Percentiles rank a stretch among this genome's conserved stretches.
These are phyloP conservation scores for Hirundichthys speculiger DNA, from an alignment of 2,113 vertebrate genomes.

Conservation along the genomic window DNA sequence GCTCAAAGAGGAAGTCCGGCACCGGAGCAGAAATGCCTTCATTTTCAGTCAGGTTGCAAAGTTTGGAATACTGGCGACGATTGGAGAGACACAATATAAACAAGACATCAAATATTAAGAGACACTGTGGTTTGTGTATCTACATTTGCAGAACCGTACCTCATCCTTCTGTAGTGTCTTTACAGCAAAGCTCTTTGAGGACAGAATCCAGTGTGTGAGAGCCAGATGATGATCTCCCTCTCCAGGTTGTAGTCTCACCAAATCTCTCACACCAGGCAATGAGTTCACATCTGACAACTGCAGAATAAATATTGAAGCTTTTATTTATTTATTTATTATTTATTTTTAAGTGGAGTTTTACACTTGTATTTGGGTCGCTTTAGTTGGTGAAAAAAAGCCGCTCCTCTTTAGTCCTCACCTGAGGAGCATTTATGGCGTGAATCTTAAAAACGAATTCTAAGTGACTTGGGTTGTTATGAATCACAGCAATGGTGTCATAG, in stretches of 20 bases:
- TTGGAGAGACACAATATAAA: not conserved
- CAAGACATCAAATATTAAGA: not conserved
- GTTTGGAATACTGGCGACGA: conserved; percentile 86
- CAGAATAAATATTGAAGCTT: conserved; percentile 17
- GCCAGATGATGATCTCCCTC: conserved; percentile 83
- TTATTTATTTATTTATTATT: no score
- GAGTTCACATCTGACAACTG: conserved; percentile 88
- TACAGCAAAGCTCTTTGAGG: conserved; percentile 89
- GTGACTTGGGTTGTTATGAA: no score
- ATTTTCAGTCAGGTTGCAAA: conserved; percentile 86
- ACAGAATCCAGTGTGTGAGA: conserved; percentile 92
- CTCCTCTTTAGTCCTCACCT: no score
- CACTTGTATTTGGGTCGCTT: no score
- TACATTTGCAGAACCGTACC: conserved; percentile 66
- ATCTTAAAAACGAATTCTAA: no score
- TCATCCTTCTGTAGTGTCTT: conserved; percentile 90
- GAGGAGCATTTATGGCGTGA: no score
- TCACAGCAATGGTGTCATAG: no score
- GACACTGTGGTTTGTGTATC: not conserved
- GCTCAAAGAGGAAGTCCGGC: conserved; percentile 95
- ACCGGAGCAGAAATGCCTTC: conserved; percentile 80
- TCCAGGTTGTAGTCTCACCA: conserved; percentile 81
- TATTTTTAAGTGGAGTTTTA: no score
- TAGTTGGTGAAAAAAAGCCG: no score
- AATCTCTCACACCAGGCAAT: conserved; percentile 87